phyloP scores from a whole-genome alignment of 2,113 vertebrate species.

The Theristicus caerulescens region DNA sequence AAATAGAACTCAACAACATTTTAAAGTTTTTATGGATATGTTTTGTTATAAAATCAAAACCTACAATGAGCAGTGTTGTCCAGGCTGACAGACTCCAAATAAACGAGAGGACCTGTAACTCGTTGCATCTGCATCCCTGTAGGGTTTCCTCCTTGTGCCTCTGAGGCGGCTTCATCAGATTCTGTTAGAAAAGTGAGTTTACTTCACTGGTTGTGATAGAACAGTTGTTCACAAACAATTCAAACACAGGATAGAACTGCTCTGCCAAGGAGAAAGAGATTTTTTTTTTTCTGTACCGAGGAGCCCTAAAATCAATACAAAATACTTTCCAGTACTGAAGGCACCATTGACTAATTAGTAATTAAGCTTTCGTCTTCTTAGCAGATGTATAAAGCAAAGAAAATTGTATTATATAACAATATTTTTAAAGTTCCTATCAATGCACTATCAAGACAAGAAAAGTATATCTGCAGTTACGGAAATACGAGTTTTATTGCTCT shows the following conservation, averaged over 20 bases:
- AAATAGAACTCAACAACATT: neutral
- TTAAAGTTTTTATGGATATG: neutral
- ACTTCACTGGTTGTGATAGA: neutral
- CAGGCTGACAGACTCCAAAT: neutral
- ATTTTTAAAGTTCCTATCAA: conserved; percentile 3
- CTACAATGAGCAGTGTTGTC: neutral
- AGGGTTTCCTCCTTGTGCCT: neutral
- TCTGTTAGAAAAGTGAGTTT: neutral
- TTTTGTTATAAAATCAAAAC: neutral
- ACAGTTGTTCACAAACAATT: neutral
- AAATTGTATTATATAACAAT: neutral
- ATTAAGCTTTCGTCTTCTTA: neutral
- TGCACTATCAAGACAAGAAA: neutral
- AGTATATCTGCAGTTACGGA: neutral
- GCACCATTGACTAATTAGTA: neutral
- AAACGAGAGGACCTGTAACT: neutral
- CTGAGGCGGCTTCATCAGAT: neutral
- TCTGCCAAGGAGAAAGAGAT: neutral
- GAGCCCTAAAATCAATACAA: neutral
- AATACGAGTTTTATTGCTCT: conserved; percentile 35
- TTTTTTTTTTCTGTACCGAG: neutral
- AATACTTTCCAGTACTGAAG: neutral
- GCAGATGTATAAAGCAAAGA: conserved; percentile 21
- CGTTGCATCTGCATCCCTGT: neutral
- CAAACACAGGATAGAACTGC: neutral